Evolutionary conservation across 1,140 invertebrate species (phyloP), one percentile per base, ranked within the genome.

Genomic region (Musca domestica): DNA sequence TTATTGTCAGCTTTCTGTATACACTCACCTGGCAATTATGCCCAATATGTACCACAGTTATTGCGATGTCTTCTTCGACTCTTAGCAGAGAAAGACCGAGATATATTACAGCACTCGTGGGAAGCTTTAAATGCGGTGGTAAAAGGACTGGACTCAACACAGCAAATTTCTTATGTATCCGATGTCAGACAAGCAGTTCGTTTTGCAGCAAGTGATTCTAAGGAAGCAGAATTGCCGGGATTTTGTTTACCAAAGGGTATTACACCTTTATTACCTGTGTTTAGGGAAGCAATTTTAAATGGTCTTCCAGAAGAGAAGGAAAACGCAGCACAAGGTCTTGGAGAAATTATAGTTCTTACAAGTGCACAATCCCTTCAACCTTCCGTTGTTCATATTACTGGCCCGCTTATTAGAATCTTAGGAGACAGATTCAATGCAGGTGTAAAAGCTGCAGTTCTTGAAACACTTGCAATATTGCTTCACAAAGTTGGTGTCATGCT

Each of bases 181-280:
- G 95, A 97, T 81, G 90, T 98, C 54, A 86, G 95, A 54, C 94
- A 96, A 84, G 95, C 95, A 27, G 90, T 98, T 12, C 86, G 93
- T 49, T 95, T 92, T 85, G 95, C 95, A 47, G 88, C 91, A 4
- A 92, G 91, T 49, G 95, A 98, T 81, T 84, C 95, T 30, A 93
- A 94, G 77, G 90, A 88, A 1, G 86, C 90, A 54, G 88, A 91
- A 72, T 82, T 98, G 64, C 95, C 96, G 56, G 96, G 96, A n/a
- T 96, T 99, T 78, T 98, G 95, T 82, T 83, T 98, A 70, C 91
- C 94, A 0, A 98, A 98, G 87, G 95, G 96, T 66, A 96, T 98
- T 34, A 90, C 93, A 15, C 95, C 96, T 14, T 89, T 99, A 46
- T 84, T 99, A 51, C 95, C 95, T 0, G 91, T 99, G 58, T 98